Evolutionary conservation across 1,140 invertebrate genomes (phyloP).

Genomic region (Achroia grisella): DNA sequence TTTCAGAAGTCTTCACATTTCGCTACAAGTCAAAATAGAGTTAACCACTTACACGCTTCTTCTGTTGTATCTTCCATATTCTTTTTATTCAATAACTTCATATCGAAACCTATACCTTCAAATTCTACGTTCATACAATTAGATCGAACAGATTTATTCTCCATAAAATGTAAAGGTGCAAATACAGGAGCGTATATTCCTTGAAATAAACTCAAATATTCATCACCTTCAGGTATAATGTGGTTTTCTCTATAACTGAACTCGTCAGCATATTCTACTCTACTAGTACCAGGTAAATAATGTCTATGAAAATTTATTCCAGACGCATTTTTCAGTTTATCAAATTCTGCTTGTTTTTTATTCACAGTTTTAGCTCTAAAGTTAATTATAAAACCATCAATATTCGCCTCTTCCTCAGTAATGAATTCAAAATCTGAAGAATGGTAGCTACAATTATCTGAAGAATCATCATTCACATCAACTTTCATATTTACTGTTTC

Average conservation of each 20-base stretch:
- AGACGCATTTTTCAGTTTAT: not conserved
- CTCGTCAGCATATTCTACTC: not conserved
- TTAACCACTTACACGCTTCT: conserved; percentile 26
- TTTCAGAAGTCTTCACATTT: too few relatives aligned
- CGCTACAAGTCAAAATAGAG: too few relatives aligned
- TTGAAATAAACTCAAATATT: conserved; percentile 33
- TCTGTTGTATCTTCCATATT: conserved; percentile 9
- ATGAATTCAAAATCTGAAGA: conserved; percentile 55
- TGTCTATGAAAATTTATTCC: not conserved
- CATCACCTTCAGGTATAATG: conserved; percentile 27
- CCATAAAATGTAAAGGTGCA: conserved; percentile 14
- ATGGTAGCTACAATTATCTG: conserved; percentile 27
- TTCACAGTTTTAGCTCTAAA: not conserved
- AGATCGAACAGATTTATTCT: conserved; percentile 29
- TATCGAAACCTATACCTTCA: conserved; percentile 25
- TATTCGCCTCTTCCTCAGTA: conserved; percentile 32
- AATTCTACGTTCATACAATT: conserved; percentile 19
- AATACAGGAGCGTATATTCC: conserved; percentile 7
- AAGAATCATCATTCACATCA: not conserved
- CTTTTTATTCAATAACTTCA: conserved; percentile 5
- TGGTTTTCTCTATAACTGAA: conserved; percentile 10
- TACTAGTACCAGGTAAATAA: not conserved
- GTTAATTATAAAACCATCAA: conserved; percentile 15
- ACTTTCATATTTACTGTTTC: not conserved
- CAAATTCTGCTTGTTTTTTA: not conserved